Evolutionary conservation across 1,140 invertebrate genomes (phyloP), one percentile per base, ranked within the genome.

Genomic region (Drosophila nikananu): DNA sequence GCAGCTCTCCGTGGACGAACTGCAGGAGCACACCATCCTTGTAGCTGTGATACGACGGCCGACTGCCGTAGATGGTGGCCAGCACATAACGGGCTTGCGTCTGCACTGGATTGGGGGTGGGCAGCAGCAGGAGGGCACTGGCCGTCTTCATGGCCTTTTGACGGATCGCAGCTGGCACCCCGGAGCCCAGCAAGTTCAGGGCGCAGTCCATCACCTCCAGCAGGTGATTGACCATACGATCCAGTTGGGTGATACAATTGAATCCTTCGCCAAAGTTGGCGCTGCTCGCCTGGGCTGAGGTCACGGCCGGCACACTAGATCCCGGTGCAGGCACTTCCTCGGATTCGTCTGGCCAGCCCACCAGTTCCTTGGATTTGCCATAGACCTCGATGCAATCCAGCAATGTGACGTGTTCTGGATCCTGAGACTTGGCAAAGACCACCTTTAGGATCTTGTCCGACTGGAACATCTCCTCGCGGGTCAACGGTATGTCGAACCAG

Each of bases 401-500:
- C 95, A 99, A 97, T 25, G 97, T 98, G 3, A 99, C 96, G 74
- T 96, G 96, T 78, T 97, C 97, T 1, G 97, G 95, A 94, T 99
- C 98, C 91, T 96, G 95, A 35, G 98, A 98, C 4, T 97, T 96
- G 62, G 98, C 97, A 94, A 99, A 98, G 42, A 95, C 96, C n/a
- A 99, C 95, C 2, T 95, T 95, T 2, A 99, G 92, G 86, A 98
- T 98, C 94, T 99, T 99, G 91, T 99, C 98, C 21, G 97, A 97
- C 80, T 97, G 96, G 5, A 99, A 93, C 55, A 97, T 98, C 94
- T 99, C 98, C 87, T 99, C 98, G 67, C 98, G 94, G 0, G 98
- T 98, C 44, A 99, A 95, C 0, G 98, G 98, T 66, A 99, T 95
- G 93, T 99, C 98, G 92, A 97, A 99, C 98, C 98, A 99, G 15